Evolutionary conservation across 2,113 vertebrate species (phyloP).

Genomic region (Bubalus kerabau): DNA sequence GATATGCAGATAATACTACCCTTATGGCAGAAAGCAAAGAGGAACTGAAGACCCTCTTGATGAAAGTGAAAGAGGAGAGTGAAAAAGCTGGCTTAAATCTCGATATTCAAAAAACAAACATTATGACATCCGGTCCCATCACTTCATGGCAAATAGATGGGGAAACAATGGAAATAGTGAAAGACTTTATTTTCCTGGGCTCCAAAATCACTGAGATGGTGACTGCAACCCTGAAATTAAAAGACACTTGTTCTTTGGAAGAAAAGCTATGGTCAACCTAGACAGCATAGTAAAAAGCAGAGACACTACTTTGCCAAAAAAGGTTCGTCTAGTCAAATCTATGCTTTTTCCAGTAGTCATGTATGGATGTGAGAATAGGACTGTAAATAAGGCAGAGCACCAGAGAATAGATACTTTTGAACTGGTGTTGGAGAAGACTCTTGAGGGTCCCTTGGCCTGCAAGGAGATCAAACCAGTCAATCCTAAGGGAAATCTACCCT

Average conservation of each 20-base stretch:
- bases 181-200: neutral
- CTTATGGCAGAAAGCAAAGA: neutral
- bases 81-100: neutral
- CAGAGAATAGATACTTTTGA: neutral
- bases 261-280: neutral
- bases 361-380: neutral
- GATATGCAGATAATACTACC: neutral
- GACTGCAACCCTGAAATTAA: neutral
- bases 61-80: neutral
- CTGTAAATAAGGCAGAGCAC: neutral
- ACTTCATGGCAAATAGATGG: neutral
- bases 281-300: neutral
- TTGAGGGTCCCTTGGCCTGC: neutral
- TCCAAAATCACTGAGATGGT: neutral
- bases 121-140: neutral
- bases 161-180: neutral
- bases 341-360: neutral
- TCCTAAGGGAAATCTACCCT: neutral
- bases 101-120: neutral
- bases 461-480: neutral
- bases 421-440: neutral
- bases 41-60: neutral
- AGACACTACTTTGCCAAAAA: neutral
- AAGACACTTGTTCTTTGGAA: neutral
- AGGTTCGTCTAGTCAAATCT: neutral